A percentile compares a stretch with the other conserved stretches of the same genome.
Evolutionary conservation across 1,140 invertebrate species (phyloP).

Genomic region (Ceratina calcarata): DNA sequence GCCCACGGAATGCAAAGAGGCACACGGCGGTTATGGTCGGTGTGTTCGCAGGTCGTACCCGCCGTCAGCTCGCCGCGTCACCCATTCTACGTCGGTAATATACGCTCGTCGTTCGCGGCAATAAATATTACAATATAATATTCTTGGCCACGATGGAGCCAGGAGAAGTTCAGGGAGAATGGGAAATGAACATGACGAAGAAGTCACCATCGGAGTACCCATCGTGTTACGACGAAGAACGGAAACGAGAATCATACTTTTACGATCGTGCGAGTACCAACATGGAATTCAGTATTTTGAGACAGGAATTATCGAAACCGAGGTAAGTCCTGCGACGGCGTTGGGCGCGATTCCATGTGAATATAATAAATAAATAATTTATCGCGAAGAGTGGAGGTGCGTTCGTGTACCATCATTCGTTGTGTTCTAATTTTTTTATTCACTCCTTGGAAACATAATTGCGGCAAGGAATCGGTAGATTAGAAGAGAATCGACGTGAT

Average conservation of each 20-base stretch:
- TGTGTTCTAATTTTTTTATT: no score
- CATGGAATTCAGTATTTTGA: neutral
- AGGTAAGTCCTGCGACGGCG: neutral
- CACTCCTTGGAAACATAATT: no score
- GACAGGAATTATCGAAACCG: constrained; percentile 24
- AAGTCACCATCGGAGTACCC: neutral
- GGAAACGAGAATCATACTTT: constrained; percentile 39
- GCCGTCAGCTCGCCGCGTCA: constrained; percentile 39
- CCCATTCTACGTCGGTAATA: constrained; percentile 43
- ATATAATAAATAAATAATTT: no score
- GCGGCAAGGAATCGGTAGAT: no score
- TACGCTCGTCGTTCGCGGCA: constrained; percentile 54
- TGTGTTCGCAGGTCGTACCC: constrained; percentile 23
- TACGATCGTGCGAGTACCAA: constrained; percentile 53
- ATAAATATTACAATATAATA: constrained; percentile 64
- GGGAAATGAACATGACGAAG: constrained; percentile 28
- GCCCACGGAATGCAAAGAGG: constrained; percentile 33
- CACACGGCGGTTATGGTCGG: neutral
- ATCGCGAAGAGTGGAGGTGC: no score
- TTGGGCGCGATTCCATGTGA: no score
- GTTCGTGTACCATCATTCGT: no score
- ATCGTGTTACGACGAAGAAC: constrained; percentile 43
- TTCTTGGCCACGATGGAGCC: constrained; percentile 23
- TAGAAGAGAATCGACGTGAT: neutral
- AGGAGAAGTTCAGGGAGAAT: constrained; percentile 1